Percentiles rank a stretch among this genome's conserved stretches.
phyloP scores from a whole-genome alignment of 2,113 vertebrate genomes.

The Nyctereutes procyonoides region DNA sequence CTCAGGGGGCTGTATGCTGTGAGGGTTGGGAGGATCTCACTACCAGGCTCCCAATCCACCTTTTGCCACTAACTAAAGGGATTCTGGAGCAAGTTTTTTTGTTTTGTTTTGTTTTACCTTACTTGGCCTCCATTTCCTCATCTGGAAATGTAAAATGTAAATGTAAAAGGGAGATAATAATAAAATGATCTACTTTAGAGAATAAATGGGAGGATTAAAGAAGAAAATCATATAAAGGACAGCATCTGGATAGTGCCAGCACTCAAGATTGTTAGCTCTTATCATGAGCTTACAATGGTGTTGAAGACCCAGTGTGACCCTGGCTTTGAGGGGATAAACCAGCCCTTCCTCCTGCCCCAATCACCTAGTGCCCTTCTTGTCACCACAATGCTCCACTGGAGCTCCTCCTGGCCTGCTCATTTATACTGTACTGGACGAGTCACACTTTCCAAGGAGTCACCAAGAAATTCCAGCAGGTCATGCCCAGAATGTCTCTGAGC shows the following conservation, averaged over 20 bases:
- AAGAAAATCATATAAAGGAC: background rate
- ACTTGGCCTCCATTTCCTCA: conserved; percentile 4
- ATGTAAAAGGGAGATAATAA: background rate
- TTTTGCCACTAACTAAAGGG: background rate
- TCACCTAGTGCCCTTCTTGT: background rate
- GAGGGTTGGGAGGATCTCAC: background rate
- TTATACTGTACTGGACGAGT: background rate
- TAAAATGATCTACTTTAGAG: background rate
- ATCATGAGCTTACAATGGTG: background rate
- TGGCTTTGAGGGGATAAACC: background rate
- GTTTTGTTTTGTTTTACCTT: background rate
- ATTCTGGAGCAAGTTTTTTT: background rate
- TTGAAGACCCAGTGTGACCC: background rate
- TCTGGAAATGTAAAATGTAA: background rate
- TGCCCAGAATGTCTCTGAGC: background rate
- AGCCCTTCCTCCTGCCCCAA: background rate
- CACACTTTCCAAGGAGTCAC: background rate
- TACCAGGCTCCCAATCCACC: background rate
- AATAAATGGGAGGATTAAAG: background rate
- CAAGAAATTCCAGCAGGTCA: background rate
- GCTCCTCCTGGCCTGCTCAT: background rate
- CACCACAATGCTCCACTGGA: background rate
- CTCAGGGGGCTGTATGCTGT: background rate
- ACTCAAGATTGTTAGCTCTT: background rate
- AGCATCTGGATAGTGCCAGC: background rate